Evolutionary conservation across 2,113 vertebrate genomes (phyloP), one percentile per base, ranked within the genome.

Genomic region (Gopherus evgoodei): DNA sequence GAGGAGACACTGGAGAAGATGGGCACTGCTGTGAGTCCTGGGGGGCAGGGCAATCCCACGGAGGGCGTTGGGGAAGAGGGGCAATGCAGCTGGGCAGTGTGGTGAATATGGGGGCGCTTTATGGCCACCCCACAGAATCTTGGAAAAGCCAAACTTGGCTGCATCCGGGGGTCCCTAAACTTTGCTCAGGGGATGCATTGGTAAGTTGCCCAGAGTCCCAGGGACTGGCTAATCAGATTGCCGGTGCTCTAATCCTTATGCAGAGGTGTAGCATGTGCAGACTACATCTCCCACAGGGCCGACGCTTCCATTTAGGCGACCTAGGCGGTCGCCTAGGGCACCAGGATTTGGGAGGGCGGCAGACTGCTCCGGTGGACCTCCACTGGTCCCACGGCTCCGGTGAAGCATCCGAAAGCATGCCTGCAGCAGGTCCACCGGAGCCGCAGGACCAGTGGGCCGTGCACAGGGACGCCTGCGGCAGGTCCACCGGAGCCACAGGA

Each of bases 1-100:
- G 99, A 99, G 95, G 99, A 99, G 96, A 98, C 99, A 1, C 96
- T 99, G 97, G 99, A 99, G 97, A 98, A 98, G 93, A 99, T 99
- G 98, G 99, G 99, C 93, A 99, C 99, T 35, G 97, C 98, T 2
- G 99, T 99, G 87, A 98, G 98, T 96, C 24, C 25, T 17, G 53
- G 75, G 9, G 5, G 12, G n/a, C 2, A 1, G 0, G 29, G 8
- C 19, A 2, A 21, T n/a, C 54, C 24, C 17, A 11, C 6, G 3
- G 72, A 25, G 27, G 54, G 31, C 21, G n/a, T 29, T 19, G n/a
- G n/a, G 14, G 50, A 17, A 9, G n/a, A 21, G 8, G 8, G 24
- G 38, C 42, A 7, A 2, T n/a, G 25, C 5, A 62, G 4, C 2
- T 21, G 83, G 50, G 38, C 42, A 12, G 21, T 12, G 38, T 25